phyloP scores from a whole-genome alignment of 2,113 vertebrate genomes.

The Nannobrachium achirus region DNA sequence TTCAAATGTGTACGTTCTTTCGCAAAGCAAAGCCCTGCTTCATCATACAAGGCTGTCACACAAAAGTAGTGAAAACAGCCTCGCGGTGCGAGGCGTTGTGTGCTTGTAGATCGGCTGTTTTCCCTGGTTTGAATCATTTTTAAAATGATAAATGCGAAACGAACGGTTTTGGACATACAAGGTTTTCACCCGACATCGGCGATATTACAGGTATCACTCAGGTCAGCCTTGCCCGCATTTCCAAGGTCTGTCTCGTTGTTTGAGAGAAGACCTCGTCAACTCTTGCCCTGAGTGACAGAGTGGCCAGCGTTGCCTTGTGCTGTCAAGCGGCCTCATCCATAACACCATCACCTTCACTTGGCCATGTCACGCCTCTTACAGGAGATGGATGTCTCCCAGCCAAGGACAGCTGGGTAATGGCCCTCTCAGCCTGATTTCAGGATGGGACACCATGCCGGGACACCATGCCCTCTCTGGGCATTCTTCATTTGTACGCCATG shows the following conservation, averaged over 20 bases:
- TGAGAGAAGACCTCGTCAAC: conserved; percentile 50
- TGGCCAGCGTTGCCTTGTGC: conserved; percentile 71
- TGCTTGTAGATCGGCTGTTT: no score
- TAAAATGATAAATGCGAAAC: no score
- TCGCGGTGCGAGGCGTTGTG: no score
- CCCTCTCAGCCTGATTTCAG: conserved; percentile 53
- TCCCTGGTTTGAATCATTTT: no score
- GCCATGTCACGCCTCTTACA: conserved; percentile 63
- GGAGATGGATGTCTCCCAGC: conserved; percentile 64
- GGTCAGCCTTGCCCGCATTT: conserved; percentile 54
- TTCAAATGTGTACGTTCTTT: no score
- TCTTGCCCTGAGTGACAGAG: conserved; percentile 58
- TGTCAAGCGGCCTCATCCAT: conserved; percentile 71
- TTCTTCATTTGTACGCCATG: conserved; percentile 40
- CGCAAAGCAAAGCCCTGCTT: no score
- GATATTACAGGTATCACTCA: conserved; percentile 49
- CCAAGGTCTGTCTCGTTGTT: conserved; percentile 57
- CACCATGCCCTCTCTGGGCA: conserved; percentile 34
- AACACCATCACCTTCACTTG: conserved; percentile 78
- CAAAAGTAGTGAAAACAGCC: no score
- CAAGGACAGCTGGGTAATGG: conserved; percentile 79
- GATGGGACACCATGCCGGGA: conserved; percentile 23
- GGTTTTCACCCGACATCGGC: no score
- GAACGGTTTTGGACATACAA: no score
- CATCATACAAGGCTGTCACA: no score